Base-by-base conservation (phyloP, 2,888 invertebrate genomes). In the Ferrisia virgata region DNA sequence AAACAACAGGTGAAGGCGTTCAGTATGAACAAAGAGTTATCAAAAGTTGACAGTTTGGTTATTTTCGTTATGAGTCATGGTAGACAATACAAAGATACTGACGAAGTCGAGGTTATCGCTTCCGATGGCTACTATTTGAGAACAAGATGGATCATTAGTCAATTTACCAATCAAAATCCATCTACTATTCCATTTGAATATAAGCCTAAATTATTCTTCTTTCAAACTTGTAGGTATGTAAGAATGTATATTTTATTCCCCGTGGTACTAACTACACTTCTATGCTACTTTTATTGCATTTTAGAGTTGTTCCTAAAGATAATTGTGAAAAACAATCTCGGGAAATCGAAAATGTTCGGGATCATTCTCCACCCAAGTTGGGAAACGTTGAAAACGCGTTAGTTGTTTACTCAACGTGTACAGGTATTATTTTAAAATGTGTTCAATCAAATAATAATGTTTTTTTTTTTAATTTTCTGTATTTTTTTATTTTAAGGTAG, bases 171-270 rank as follows among this genome's bases (percentile, higher is more conserved):
- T n/a, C 86, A 87, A 18, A 28, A 72, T 25, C n/a, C 43, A 13
- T 13, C 22, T 39, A 28, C n/a, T n/a, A n/a, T 76, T 15, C 39
- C 18, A 1, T 31, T 31, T 5, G 22, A 36, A 1, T 18, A 40
- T 5, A 89, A 89, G 0, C 94, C 94, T 28, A 94, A 94, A 89
- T 91, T 94, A 84, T 92, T 94, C 87, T 90, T 94, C 85, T 93
- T 94, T 87, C 94, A 94, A 87, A 91, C 92, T 86, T 94, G 94
- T 88, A 91, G 93, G 92, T 90, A 87, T 87, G 79, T 79, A 79
- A 4, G 40, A 76, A 15, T 13, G 22, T 18, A 18, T 40, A 8
- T 6, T 25, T 40, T 9, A 15, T 18, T 40, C 9, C 18, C 9
- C 15, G 40, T 39, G 6, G 15, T 72, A 33, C n/a, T 4, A 72